Evolutionary conservation across 1,140 invertebrate species (phyloP).

Genomic region (Schlechtendalia chinensis): DNA sequence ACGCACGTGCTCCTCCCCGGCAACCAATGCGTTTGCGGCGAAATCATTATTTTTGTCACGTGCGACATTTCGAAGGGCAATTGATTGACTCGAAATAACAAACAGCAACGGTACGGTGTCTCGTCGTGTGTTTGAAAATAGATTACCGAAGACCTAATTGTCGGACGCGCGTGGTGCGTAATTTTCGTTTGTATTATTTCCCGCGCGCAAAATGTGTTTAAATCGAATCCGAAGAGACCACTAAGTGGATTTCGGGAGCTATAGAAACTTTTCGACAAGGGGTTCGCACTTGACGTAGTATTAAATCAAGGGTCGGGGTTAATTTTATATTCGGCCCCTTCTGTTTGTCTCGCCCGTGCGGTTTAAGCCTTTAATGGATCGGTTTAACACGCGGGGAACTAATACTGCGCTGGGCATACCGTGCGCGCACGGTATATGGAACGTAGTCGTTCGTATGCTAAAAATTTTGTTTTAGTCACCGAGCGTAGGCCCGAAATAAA

Average conservation of each 20-base stretch:
- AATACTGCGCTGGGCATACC: slow-evolving; percentile 5
- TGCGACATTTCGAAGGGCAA: too few relatives aligned
- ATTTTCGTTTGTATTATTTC: neutral
- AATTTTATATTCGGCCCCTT: slow-evolving; percentile 13
- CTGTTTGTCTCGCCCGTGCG: neutral
- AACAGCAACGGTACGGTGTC: too few relatives aligned
- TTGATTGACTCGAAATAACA: too few relatives aligned
- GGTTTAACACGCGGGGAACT: slow-evolving; percentile 35
- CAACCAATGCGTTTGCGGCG: too few relatives aligned
- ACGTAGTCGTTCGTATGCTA: neutral
- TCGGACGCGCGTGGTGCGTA: neutral
- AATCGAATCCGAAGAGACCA: slow-evolving; percentile 11
- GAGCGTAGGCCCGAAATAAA: neutral
- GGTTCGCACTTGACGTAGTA: slow-evolving; percentile 15
- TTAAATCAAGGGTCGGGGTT: slow-evolving; percentile 28
- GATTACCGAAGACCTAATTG: neutral
- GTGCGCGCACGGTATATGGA: neutral
- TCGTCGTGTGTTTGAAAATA: too few relatives aligned
- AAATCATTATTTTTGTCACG: too few relatives aligned
- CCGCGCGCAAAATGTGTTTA: too few relatives aligned
- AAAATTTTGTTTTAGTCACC: neutral
- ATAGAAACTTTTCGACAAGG: slow-evolving; percentile 21
- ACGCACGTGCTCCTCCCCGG: too few relatives aligned
- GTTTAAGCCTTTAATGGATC: slow-evolving; percentile 38
- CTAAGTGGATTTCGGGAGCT: slow-evolving; percentile 29